A percentile compares a stretch with the other conserved stretches of the same genome.
Evolutionary conservation across 2,888 invertebrate genomes (phyloP).

Genomic region (Falcaria lacertinaria): DNA sequence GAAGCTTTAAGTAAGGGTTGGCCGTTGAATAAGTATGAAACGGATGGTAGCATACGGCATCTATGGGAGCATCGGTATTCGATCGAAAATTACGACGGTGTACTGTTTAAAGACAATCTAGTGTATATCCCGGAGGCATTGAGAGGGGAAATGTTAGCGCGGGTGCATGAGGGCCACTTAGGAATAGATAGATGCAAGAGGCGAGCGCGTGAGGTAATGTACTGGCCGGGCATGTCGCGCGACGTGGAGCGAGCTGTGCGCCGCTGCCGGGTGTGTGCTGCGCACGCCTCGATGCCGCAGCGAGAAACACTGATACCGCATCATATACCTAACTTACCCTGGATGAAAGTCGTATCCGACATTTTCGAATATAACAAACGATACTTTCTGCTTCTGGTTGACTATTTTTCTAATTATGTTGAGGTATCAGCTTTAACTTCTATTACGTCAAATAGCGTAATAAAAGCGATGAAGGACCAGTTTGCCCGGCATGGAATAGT

Average conservation of each 20-base stretch:
- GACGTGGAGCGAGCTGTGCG: conserved; percentile 21
- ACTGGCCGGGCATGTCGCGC: conserved; percentile 24
- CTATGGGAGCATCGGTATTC: conserved; percentile 12
- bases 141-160: conserved; percentile 16
- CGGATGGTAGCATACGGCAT: neutral
- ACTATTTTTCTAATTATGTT: conserved; percentile 16
- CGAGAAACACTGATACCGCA: conserved; percentile 14
- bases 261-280: conserved; percentile 14
- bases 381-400: conserved; percentile 13
- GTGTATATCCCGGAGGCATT: conserved; percentile 20
- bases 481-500: conserved; percentile 7
- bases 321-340: conserved; percentile 11
- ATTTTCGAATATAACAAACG: conserved; percentile 14
- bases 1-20: conserved; percentile 17
- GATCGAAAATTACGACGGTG: conserved; percentile 14
- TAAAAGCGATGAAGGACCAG: neutral
- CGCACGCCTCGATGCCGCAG: conserved; percentile 9
- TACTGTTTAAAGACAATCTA: conserved; percentile 19
- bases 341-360: conserved; percentile 13
- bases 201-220: conserved; percentile 27
- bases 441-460: neutral
- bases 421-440: conserved; percentile 6
- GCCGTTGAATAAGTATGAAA: conserved; percentile 18
- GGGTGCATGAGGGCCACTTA: conserved; percentile 27
- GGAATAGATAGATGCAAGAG: conserved; percentile 26